Conservation (phyloP, 2,113 vertebrate species). For the Rhinichthys klamathensis region DNA sequence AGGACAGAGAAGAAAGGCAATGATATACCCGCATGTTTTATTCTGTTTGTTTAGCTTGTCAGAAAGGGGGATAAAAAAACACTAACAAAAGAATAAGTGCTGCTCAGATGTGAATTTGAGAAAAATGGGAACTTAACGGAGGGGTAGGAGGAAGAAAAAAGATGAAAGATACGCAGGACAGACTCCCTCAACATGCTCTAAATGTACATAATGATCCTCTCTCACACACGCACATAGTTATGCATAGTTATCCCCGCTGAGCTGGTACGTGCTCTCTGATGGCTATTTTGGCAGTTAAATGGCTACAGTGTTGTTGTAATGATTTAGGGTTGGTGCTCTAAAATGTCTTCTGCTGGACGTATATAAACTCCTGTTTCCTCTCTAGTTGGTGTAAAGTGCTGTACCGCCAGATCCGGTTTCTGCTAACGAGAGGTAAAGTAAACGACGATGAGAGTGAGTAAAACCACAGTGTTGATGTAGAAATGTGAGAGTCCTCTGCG, state of each 20-base stretch:
- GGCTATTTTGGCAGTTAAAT: conserved; percentile 49
- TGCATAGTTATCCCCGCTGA: conserved; percentile 22
- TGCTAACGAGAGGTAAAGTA: conserved; percentile 56
- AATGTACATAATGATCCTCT: conserved; percentile 23
- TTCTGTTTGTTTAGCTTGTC: conserved; percentile 30
- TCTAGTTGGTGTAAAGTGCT: conserved; percentile 20
- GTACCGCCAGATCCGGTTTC: conserved; percentile 48
- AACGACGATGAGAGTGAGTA: conserved; percentile 29
- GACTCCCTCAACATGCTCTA: neutral
- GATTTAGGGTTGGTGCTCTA: conserved; percentile 31
- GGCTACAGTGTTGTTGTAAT: conserved; percentile 50
- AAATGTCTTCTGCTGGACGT: conserved; percentile 30
- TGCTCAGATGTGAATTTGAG: conserved; percentile 32
- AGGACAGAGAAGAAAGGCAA: conserved; percentile 8
- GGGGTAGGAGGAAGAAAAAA: neutral
- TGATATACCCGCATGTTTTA: neutral
- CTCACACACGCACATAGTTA: conserved; percentile 21
- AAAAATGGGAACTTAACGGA: conserved; percentile 43
- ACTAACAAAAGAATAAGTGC: conserved; percentile 39
- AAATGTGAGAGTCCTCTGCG: conserved; percentile 41
- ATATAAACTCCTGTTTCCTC: conserved; percentile 48
- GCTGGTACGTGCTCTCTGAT: conserved; percentile 17
- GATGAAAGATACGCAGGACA: conserved; percentile 27
- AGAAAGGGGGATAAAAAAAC: neutral
- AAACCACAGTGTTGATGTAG: conserved; percentile 53